Base-by-base conservation (phyloP, 2,797 vertebrate species). In the Microctenopoma steveboyesi region DNA sequence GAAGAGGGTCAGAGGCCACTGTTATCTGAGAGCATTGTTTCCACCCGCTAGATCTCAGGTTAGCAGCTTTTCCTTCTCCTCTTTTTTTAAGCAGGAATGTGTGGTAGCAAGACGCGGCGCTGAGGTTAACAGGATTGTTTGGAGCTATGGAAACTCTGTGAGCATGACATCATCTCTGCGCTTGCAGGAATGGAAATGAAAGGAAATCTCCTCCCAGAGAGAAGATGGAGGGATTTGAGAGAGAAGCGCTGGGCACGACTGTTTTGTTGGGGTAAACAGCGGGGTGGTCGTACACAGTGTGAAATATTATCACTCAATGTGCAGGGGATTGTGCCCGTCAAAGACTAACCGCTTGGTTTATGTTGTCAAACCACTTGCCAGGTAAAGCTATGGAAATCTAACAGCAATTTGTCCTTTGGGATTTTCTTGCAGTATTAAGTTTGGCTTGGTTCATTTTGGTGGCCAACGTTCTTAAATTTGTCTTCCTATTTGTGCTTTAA, bases 101-200 rank as follows among this genome's bases (percentile, higher is more conserved):
- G 77, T 72, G 76, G 86, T 79, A 81, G 86, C 81, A 14, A 64
- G 72, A 72, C 72, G 84, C 81, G 33, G 86, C 25, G 50, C 74
- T 81, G 87, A 89, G 87, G 84, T 91, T 90, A 86, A 86, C 82
- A 39, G 80, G 83, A 88, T 86, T 67, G 83, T 86, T 85, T 79
- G 74, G 81, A 76, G 75, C 87, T 74, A 54, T 92, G 92, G 91
- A 93, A 92, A 92, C 67, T 91, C 78, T 3, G 72, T 2, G 60
- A 84, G 81, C 65, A 90, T 92, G 86, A 93, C 92, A 91, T 93
- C 92, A 93, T 91, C 75, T 53, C 55, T 85, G 88, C 69, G 88
- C 88, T 87, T 49, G 35, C 86, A 74, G 91, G 87, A 88, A 86
- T 83, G 88, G 90, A 93, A 90, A 87, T 79, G 79, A 86, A 87